These are phyloP conservation scores for Stegodyphus dumicola DNA, from an alignment of 1,140 invertebrate species.

Conservation along the genomic window DNA sequence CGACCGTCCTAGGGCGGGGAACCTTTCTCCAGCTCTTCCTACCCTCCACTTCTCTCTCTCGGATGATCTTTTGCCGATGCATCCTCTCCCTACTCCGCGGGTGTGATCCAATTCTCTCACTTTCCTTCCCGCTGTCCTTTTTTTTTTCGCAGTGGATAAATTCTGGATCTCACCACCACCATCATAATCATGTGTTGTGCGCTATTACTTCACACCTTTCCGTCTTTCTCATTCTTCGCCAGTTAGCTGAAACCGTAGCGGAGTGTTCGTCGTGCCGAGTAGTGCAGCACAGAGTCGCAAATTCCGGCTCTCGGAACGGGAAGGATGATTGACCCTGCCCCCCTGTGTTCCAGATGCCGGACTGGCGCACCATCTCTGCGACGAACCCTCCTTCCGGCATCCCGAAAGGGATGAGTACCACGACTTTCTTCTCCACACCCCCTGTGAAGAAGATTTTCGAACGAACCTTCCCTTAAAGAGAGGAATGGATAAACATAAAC, in stretches of 20 bases:
- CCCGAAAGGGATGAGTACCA: no score
- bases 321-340: no score
- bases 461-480: slow-evolving; percentile 8
- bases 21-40: not conserved
- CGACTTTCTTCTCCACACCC: not conserved
- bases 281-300: no score
- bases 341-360: no score
- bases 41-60: slow-evolving; percentile 2
- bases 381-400: no score
- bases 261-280: no score
- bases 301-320: no score
- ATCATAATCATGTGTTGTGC: not conserved
- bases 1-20: slow-evolving; percentile 34
- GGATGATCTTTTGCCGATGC: slow-evolving; percentile 7
- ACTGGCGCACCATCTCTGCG: no score
- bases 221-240: not conserved
- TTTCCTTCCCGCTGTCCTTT: not conserved
- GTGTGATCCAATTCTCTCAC: not conserved
- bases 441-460: slow-evolving; percentile 26
- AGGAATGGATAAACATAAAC: not conserved
- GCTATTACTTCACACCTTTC: not conserved
- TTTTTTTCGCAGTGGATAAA: not conserved
- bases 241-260: not conserved
- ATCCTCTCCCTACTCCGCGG: not conserved
- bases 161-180: not conserved